Evolutionary conservation across 2,888 invertebrate genomes (phyloP).

Genomic region (Cremastinae sp.): DNA sequence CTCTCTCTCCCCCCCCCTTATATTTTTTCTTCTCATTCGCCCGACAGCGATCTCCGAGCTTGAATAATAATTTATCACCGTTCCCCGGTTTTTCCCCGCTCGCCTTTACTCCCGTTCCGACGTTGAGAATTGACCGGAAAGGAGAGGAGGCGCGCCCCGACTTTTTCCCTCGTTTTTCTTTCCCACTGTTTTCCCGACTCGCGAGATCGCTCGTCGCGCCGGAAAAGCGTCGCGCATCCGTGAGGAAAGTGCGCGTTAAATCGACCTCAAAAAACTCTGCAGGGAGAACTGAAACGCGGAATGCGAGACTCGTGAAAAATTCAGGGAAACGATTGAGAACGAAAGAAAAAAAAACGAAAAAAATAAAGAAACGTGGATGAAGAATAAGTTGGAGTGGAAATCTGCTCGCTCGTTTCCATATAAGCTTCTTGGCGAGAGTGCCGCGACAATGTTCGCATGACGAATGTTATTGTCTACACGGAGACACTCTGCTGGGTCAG

Average conservation of each 20-base stretch:
- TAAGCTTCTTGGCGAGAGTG: slow-evolving; percentile 40
- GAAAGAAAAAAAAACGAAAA: neutral
- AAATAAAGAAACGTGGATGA: too few species aligned
- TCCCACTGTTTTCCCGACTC: slow-evolving; percentile 28
- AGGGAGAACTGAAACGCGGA: neutral
- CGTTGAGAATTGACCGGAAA: slow-evolving; percentile 40
- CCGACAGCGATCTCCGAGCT: slow-evolving; percentile 27
- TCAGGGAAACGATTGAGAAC: neutral
- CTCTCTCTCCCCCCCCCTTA: neutral
- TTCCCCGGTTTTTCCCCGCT: neutral
- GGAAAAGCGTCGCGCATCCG: slow-evolving; percentile 7
- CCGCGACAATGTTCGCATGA: slow-evolving; percentile 40
- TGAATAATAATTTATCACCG: slow-evolving; percentile 57
- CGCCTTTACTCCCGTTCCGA: slow-evolving; percentile 6
- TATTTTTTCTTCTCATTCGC: slow-evolving; percentile 36
- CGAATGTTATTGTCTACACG: slow-evolving; percentile 49
- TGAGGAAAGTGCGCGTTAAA: neutral
- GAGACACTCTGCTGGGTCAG: slow-evolving; percentile 34
- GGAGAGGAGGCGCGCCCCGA: slow-evolving; percentile 30
- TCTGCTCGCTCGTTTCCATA: slow-evolving; percentile 48
- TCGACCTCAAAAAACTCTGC: neutral
- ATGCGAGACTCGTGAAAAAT: slow-evolving; percentile 13
- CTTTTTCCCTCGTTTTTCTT: slow-evolving; percentile 32
- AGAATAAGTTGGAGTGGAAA: slow-evolving; percentile 26
- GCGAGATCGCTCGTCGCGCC: slow-evolving; percentile 26